Base-by-base conservation (phyloP, 2,888 invertebrate genomes). In the Napeogenes sylphis region DNA sequence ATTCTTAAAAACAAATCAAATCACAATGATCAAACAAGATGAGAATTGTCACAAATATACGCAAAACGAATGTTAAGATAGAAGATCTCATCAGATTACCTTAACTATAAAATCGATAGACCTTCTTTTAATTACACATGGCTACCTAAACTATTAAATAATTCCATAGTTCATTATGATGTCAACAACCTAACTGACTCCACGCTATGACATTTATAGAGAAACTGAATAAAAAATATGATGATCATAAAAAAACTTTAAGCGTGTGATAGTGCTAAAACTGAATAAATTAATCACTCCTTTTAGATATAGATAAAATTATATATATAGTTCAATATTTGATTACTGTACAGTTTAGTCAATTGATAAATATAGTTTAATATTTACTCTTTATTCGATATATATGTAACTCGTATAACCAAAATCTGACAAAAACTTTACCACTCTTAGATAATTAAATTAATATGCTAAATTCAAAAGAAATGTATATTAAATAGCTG, bases 211-310 rank as follows among this genome's bases (percentile, higher is more conserved):
- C 87, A 84, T 88, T 88, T 88, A 88, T 80, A 82, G 83, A 82
- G 87, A 83, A 80, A 83, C 82, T 85, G 85, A 86, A 87, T 88
- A 88, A 87, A 88, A 84, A 85, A 81, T 77, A 80, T 81, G 81
- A 82, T 83, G 79, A 78, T 80, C 82, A 81, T 84, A 84, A 81
- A 6, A 80, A 78, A 81, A 80, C 73, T 81, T 78, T 73, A 79
- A 84, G 81, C 86, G 87, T 87, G 87, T 85, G 88, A 87, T 82
- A 84, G 83, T 79, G 83, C 83, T 87, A 82, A 85, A 85, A 83
- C 76, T 75, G 47, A 66, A 66, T 61, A 47, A 47, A 47, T n/a
- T 14, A 14, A 21, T 47, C 47, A 47, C 4, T 47, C 8, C 14
- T 47, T 47, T 14, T 14, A n/a, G 47, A 6, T 47, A 47, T 47